Conservation (phyloP, 1,140 invertebrate genomes). For the Monomorium pharaonis region DNA sequence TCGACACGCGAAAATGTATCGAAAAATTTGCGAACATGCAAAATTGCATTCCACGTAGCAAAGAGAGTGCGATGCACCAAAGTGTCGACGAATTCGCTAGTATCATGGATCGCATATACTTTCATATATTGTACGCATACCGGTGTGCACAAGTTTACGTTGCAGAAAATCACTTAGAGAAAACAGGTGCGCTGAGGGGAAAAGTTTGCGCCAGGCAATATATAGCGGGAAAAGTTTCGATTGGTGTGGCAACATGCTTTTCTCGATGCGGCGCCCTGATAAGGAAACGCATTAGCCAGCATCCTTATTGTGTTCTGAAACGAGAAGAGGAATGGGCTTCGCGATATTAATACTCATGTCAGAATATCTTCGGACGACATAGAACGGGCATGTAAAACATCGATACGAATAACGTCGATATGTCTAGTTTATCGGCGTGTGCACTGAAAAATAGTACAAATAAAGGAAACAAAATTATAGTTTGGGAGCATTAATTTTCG, state of each 20-base stretch:
- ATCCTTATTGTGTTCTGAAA: neutral
- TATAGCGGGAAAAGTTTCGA: neutral
- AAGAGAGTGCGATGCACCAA: neutral
- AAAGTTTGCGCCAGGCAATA: slow-evolving; percentile 4
- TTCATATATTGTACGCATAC: neutral
- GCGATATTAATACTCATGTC: neutral
- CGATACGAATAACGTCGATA: neutral
- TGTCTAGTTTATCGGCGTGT: neutral
- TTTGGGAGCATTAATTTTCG: too few species aligned
- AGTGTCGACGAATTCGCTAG: neutral
- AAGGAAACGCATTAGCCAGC: neutral
- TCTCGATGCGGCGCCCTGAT: neutral
- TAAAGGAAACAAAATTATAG: neutral
- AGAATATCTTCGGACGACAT: neutral
- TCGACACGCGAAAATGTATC: neutral
- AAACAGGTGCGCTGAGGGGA: neutral
- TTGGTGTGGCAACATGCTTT: neutral
- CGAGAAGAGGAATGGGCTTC: neutral
- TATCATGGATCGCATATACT: neutral
- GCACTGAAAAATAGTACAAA: neutral
- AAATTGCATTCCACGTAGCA: neutral
- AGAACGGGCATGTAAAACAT: neutral
- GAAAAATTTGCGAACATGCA: neutral
- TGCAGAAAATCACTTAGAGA: neutral
- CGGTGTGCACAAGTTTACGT: neutral